Evolutionary conservation across 2,113 vertebrate species (phyloP).

Genomic region (Ascaphus truei): DNA sequence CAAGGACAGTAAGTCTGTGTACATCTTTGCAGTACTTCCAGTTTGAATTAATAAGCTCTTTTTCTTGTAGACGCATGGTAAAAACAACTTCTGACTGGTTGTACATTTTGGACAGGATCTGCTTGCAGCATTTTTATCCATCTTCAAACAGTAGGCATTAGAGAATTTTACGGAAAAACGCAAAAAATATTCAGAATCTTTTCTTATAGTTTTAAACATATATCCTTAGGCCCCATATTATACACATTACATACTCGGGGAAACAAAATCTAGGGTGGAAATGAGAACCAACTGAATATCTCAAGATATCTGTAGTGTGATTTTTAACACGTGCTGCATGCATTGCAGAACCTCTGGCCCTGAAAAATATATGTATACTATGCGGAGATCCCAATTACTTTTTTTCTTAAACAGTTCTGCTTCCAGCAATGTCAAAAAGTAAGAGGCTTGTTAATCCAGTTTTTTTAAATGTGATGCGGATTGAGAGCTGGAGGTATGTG

Average conservation of each 20-base stretch:
- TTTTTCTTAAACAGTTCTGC: background rate
- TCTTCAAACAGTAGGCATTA: background rate
- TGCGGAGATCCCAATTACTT: too few species aligned
- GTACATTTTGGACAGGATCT: background rate
- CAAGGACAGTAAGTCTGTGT: too few species aligned
- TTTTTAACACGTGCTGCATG: background rate
- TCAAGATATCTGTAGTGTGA: background rate
- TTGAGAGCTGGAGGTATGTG: background rate
- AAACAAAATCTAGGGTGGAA: constrained; percentile 7
- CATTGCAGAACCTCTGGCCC: background rate
- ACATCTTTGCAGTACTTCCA: too few species aligned
- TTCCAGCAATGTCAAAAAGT: background rate
- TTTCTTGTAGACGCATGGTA: background rate
- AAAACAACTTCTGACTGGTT: background rate
- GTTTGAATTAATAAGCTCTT: background rate
- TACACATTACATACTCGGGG: background rate
- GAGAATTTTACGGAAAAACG: too few species aligned
- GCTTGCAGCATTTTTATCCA: background rate
- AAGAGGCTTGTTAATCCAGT: background rate
- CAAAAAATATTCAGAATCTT: too few species aligned
- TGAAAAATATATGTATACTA: background rate
- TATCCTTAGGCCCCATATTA: background rate
- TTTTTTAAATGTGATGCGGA: constrained; percentile 4
- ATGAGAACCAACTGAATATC: background rate
- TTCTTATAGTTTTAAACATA: background rate